Base-by-base conservation (phyloP, 2,888 invertebrate genomes). In the Eugnorisma glareosa region DNA sequence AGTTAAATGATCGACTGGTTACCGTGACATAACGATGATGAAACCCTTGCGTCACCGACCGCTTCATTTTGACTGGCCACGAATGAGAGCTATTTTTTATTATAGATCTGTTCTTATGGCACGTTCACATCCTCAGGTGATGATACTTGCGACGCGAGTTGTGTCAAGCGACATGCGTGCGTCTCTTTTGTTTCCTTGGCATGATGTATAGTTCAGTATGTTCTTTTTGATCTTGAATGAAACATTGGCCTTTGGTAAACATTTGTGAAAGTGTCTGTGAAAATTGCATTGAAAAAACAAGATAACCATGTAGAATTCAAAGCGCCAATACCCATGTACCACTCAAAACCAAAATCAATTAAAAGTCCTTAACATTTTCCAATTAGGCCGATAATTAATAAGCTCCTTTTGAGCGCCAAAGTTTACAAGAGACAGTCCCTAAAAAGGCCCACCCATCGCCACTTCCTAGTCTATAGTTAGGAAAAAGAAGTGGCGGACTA, bases 11-110 rank as follows among this genome's bases (percentile, higher is more conserved):
- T 82, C 80, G 79, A 76, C 77, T 79, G 75, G 85, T 79, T 69
- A 70, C 74, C 43, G 79, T 89, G 89, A 89, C 89, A 89, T 89
- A 89, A 89, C 81, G 31, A 68, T 86, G 88, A 86, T 87, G 89
- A 88, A 89, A 86, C 71, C 59, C 35, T 89, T 89, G 86, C 89
- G 81, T 87, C 89, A 89, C 67, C 64, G 35, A 51, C 78, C n/a
- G 64, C 71, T 82, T 71, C 77, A 61, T 79, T 81, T 75, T 35
- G 54, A 59, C 66, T 64, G 79, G 48, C 71, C 83, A 75, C 51
- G 48, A 64, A 40, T 61, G 67, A 48, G 40, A 61, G 66, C 35
- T 72, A 61, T 67, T 57, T 81, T 67, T 57, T 81, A 43, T 18
- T 61, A 73, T 31, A 80, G 61, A 70, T 80, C 80, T 31, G 80